Conservation (phyloP, 2,113 vertebrate species). For the Aspiorhynchus laticeps region DNA sequence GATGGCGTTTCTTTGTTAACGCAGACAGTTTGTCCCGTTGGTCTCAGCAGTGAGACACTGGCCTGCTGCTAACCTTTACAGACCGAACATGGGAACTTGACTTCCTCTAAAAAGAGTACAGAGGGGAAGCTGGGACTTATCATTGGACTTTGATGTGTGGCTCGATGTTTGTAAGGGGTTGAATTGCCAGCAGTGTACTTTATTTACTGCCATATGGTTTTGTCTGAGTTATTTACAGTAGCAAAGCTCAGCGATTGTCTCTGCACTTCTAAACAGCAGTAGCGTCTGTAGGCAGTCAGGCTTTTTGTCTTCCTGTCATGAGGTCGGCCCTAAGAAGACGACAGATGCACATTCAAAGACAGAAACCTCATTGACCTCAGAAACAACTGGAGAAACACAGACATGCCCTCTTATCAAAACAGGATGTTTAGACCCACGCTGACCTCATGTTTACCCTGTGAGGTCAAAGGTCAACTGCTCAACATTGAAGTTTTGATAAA, state of each 20-base stretch:
- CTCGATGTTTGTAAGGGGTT: too few relatives aligned
- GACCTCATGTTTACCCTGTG: conserved; percentile 42
- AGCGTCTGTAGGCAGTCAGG: background rate
- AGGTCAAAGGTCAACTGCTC: conserved; percentile 54
- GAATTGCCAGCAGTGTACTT: background rate
- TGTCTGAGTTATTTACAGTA: conserved; percentile 4
- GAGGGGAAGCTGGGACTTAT: background rate
- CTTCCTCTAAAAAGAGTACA: background rate
- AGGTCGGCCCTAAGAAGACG: background rate
- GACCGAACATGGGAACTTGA: conserved; percentile 1
- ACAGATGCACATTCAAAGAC: conserved; percentile 13
- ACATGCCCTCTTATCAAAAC: conserved; percentile 45
- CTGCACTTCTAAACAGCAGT: background rate
- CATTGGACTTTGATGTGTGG: too few relatives aligned
- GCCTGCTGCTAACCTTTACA: conserved; percentile 28
- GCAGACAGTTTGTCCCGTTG: conserved; percentile 12
- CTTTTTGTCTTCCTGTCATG: conserved; percentile 5
- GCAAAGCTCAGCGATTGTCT: background rate
- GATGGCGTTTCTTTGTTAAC: background rate
- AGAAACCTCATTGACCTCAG: background rate
- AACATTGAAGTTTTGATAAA: background rate
- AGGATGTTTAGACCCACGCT: conserved; percentile 54
- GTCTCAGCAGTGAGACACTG: background rate
- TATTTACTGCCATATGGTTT: background rate
- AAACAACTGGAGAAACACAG: conserved; percentile 14